phyloP scores from a whole-genome alignment of 2,797 vertebrate genomes.

The Apogon hyalosoma region DNA sequence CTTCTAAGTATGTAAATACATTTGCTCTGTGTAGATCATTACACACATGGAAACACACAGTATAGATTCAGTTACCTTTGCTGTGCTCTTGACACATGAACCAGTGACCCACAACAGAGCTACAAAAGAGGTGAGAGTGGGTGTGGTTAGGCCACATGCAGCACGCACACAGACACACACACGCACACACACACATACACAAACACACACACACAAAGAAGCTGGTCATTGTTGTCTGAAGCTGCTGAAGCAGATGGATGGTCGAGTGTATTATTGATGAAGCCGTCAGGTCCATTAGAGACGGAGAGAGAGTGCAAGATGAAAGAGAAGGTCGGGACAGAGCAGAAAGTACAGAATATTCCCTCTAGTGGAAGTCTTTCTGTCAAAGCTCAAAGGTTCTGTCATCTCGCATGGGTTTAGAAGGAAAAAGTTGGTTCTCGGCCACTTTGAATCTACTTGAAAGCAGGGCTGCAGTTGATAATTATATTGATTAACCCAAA shows the following conservation, averaged over 20 bases:
- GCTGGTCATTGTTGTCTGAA: slow-evolving; percentile 57
- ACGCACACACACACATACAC: slow-evolving; percentile 15
- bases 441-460: too few species aligned
- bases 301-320: slow-evolving; percentile 26
- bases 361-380: neutral
- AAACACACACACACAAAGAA: slow-evolving; percentile 23
- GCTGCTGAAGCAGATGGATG: slow-evolving; percentile 50
- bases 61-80: slow-evolving; percentile 38
- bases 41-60: slow-evolving; percentile 11
- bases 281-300: slow-evolving; percentile 60
- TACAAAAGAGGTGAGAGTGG: slow-evolving; percentile 21
- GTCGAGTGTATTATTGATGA: slow-evolving; percentile 77
- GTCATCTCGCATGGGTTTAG: too few species aligned
- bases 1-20: too few species aligned
- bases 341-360: neutral
- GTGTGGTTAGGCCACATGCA: slow-evolving; percentile 19
- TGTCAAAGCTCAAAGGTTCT: neutral
- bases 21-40: neutral
- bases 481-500: too few species aligned
- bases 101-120: slow-evolving; percentile 41
- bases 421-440: too few species aligned
- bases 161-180: slow-evolving; percentile 12
- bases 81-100: slow-evolving; percentile 36
- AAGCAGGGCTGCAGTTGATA: too few species aligned
- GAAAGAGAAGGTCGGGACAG: slow-evolving; percentile 22